phyloP scores from a whole-genome alignment of 53 echinoderm and acorn worm genomes.

The Stichopus horrens region DNA sequence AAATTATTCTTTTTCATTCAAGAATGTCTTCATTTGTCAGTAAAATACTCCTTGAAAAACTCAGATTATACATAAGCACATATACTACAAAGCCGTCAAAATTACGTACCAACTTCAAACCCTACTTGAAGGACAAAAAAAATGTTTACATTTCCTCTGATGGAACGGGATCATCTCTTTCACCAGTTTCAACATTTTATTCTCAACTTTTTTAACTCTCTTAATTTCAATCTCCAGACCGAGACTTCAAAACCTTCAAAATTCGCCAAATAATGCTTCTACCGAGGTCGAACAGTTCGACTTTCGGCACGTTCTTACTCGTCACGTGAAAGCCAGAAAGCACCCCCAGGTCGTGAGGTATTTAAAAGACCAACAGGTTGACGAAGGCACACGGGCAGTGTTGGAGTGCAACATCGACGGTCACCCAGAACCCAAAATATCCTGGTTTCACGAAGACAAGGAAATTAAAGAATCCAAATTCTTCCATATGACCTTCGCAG shows the following conservation, averaged over 20 bases:
- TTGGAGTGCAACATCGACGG: constrained; percentile 79
- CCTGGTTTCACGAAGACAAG: constrained; percentile 75
- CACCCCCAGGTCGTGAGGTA: constrained; percentile 64
- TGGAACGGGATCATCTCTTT: too few species aligned
- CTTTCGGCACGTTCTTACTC: constrained; percentile 90
- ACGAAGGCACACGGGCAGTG: constrained; percentile 75
- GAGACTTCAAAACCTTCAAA: constrained; percentile 79
- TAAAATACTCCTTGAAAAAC: too few species aligned
- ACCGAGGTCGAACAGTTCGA: constrained; percentile 79
- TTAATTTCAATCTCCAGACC: constrained; percentile 55
- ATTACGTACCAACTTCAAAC: too few species aligned
- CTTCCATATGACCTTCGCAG: constrained; percentile 88
- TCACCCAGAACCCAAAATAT: constrained; percentile 62
- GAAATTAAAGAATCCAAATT: constrained; percentile 95
- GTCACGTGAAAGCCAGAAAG: constrained; percentile 84
- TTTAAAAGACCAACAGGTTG: constrained; percentile 54
- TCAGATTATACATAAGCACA: too few species aligned
- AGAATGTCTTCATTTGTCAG: too few species aligned
- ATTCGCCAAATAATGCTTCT: constrained; percentile 65
- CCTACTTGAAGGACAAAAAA: too few species aligned
- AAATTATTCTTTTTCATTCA: too few species aligned
- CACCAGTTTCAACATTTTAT: neutral
- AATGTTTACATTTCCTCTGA: too few species aligned
- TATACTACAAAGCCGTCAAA: too few species aligned
- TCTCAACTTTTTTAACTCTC: neutral